phyloP scores from a whole-genome alignment of 2,888 invertebrate genomes.

The Protodeltote pygarga region DNA sequence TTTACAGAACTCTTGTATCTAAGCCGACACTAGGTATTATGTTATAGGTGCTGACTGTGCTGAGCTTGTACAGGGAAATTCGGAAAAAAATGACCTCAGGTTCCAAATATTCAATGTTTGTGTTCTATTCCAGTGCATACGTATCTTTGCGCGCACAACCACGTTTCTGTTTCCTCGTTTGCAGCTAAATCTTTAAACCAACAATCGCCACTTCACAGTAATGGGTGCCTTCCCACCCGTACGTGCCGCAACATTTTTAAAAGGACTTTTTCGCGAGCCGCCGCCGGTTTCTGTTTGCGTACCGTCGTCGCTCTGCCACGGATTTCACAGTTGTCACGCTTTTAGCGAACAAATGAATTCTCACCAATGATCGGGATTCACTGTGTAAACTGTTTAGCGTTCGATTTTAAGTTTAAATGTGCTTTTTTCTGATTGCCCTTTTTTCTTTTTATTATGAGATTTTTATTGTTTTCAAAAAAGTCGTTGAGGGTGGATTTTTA shows the following conservation, averaged over 20 bases:
- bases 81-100: background rate
- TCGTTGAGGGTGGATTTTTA: constrained; percentile 12
- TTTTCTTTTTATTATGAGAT: constrained; percentile 27
- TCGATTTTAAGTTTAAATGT: constrained; percentile 58
- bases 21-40: too few relatives aligned
- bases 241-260: constrained; percentile 87
- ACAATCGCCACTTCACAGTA: constrained; percentile 84
- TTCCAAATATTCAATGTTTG: background rate
- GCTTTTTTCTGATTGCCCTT: constrained; percentile 39
- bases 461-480: background rate
- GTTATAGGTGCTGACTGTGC: too few relatives aligned
- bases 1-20: too few relatives aligned
- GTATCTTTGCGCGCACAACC: constrained; percentile 5
- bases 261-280: constrained; percentile 85
- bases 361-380: constrained; percentile 75
- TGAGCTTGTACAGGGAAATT: too few relatives aligned
- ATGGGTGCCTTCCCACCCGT: constrained; percentile 82
- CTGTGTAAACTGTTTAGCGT: constrained; percentile 75
- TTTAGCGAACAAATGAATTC: constrained; percentile 82
- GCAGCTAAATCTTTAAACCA: constrained; percentile 83
- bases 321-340: constrained; percentile 77
- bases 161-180: constrained; percentile 60
- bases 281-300: constrained; percentile 73
- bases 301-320: constrained; percentile 56
- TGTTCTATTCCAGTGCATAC: constrained; percentile 3